Base-by-base conservation (phyloP, 1,140 invertebrate species). In the Potamilus streckersoni region DNA sequence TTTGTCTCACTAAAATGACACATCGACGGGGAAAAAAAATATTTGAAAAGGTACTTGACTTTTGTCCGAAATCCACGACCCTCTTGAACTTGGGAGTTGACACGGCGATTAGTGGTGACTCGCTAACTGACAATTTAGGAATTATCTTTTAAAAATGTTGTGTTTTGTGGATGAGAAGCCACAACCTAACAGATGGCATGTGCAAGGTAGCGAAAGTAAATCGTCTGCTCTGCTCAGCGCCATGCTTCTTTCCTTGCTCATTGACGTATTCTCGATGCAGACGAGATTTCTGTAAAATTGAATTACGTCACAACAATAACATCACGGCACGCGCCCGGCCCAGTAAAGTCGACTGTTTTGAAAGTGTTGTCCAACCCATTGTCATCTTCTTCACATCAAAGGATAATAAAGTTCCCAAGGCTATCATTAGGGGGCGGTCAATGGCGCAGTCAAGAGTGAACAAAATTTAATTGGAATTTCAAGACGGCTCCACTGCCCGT, bases 401-500 rank as follows among this genome's bases (percentile, higher is more conserved):
- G 75, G 31, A 72, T 72, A 67, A 77, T 77, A 71, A 77, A 77
- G 75, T 71, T 72, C 75, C 70, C 31, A 68, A 23, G 64, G 73
- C 61, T 71, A 77, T 77, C 69, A 71, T 72, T 77, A 72, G 67
- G 61, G 64, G 68, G 70, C 70, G 70, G 73, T 64, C 75, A 77
- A 62, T 71, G 75, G 75, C 72, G 38, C 38, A 77, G 73, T 77
- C 70, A 77, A 77, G 70, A 72, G 75, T 77, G 75, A 77, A 77
- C 75, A 77, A 67, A 71, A 72, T 77, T 77, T 77, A 77, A 77
- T 77, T 77, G 69, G 75, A 77, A 72, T 71, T 62, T 77, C 57
- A 77, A 77, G 75, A 60, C 23, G 19, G 4, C 38, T 38, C 38
- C 38, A 38, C 38, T 38, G 38, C 38, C 57, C 57, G 62, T 72